These are phyloP conservation scores for Octopus bimaculoides DNA, from an alignment of 1,140 invertebrate species.

Conservation along the genomic window DNA sequence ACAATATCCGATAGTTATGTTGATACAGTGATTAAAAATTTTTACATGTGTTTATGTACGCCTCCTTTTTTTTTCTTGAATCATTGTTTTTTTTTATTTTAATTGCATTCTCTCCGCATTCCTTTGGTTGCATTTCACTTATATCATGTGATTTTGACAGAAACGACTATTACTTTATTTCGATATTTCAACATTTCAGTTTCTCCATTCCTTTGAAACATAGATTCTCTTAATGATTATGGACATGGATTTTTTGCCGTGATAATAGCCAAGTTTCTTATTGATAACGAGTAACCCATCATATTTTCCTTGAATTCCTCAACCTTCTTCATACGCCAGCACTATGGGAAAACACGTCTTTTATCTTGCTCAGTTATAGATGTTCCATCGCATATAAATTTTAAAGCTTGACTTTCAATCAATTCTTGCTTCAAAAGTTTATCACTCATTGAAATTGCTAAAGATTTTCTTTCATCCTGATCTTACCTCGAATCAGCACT, in stretches of 20 bases:
- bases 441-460: background rate
- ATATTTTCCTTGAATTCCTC: background rate
- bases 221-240: background rate
- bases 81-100: background rate
- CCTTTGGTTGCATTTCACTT: background rate
- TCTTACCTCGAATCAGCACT: background rate
- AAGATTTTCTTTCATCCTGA: background rate
- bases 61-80: background rate
- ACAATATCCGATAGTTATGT: too few relatives aligned
- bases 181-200: background rate
- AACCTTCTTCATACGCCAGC: background rate
- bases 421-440: background rate
- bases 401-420: background rate
- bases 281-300: background rate
- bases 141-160: constrained; percentile 4
- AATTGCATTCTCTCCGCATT: background rate
- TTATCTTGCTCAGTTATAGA: background rate
- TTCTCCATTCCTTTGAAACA: constrained; percentile 5
- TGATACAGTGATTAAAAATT: too few relatives aligned
- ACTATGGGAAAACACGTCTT: background rate
- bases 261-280: constrained; percentile 5
- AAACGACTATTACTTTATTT: background rate
- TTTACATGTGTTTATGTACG: too few relatives aligned
- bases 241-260: background rate
- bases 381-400: background rate